Evolutionary conservation across 2,113 vertebrate genomes (phyloP).

Genomic region (Coregonus clupeaformis): DNA sequence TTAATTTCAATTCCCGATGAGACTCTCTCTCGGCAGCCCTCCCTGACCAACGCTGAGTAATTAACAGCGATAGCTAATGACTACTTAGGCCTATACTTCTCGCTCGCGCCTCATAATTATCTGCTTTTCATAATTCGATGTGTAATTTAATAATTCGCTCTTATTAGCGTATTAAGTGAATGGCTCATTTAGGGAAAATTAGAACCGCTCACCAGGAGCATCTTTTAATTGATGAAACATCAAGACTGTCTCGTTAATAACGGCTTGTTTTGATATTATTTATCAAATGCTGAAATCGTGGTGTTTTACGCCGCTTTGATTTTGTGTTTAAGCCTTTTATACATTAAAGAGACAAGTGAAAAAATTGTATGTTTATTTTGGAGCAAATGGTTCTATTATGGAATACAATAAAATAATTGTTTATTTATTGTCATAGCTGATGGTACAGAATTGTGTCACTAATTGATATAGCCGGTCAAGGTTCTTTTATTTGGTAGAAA

Average conservation of each 20-base stretch:
- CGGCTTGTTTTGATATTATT: slow-evolving; percentile 61
- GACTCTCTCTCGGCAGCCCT: slow-evolving; percentile 84
- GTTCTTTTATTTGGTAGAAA: no score
- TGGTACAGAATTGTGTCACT: no score
- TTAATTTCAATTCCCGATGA: slow-evolving; percentile 96
- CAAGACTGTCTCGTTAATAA: slow-evolving; percentile 68
- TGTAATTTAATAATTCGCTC: slow-evolving; percentile 99
- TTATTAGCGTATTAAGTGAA: slow-evolving; percentile 94
- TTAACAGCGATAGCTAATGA: slow-evolving; percentile 99
- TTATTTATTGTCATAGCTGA: no score
- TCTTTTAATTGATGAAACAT: slow-evolving; percentile 76
- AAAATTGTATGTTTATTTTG: no score
- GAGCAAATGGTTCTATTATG: no score
- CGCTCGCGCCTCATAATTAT: slow-evolving; percentile 95
- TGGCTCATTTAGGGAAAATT: slow-evolving; percentile 83
- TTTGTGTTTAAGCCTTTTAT: background rate
- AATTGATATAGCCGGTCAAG: no score
- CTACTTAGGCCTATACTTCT: slow-evolving; percentile 79
- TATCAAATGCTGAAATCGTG: slow-evolving; percentile 56
- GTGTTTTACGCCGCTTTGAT: background rate
- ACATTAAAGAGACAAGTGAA: background rate
- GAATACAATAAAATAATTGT: no score
- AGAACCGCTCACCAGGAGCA: slow-evolving; percentile 71
- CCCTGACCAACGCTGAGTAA: slow-evolving; percentile 91
- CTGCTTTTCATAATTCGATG: slow-evolving; percentile 98